Evolutionary conservation across 1,140 invertebrate genomes (phyloP).

Genomic region (Bradysia coprophila): DNA sequence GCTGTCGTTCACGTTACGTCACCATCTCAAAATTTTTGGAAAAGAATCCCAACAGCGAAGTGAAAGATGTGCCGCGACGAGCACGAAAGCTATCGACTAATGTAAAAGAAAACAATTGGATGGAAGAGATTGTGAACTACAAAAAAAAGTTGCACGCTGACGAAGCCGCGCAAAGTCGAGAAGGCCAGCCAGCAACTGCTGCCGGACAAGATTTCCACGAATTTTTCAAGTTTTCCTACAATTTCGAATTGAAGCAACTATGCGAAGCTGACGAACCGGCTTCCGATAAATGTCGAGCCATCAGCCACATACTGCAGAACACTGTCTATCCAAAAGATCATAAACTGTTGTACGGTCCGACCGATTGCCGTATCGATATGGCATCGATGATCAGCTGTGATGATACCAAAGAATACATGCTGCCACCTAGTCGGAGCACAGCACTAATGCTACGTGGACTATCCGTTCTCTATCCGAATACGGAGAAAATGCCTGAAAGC

Average conservation of each 20-base stretch:
- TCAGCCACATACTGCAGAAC: conserved; percentile 5
- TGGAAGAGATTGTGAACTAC: conserved; percentile 11
- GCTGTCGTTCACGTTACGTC: conserved; percentile 26
- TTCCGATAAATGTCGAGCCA: conserved; percentile 5
- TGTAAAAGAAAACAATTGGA: conserved; percentile 16
- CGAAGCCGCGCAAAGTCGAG: conserved; percentile 7
- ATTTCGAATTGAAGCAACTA: conserved; percentile 7
- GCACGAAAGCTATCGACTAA: conserved; percentile 4
- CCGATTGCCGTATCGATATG: background rate
- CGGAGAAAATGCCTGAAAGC: background rate
- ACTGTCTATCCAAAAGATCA: conserved; percentile 1
- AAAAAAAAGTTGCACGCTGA: conserved; percentile 1
- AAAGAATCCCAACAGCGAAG: conserved; percentile 14
- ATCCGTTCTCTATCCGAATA: conserved; percentile 8
- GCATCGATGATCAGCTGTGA: conserved; percentile 1
- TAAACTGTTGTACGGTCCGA: background rate
- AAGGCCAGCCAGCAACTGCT: background rate
- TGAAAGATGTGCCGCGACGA: conserved; percentile 17
- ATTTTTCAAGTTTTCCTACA: conserved; percentile 16
- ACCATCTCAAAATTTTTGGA: conserved; percentile 21
- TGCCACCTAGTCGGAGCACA: conserved; percentile 15
- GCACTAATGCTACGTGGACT: conserved; percentile 17
- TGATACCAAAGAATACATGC: background rate
- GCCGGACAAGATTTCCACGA: conserved; percentile 7
- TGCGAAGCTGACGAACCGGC: background rate